Conservation (phyloP, 2,113 vertebrate species). For the Marcusenius ussheri region DNA sequence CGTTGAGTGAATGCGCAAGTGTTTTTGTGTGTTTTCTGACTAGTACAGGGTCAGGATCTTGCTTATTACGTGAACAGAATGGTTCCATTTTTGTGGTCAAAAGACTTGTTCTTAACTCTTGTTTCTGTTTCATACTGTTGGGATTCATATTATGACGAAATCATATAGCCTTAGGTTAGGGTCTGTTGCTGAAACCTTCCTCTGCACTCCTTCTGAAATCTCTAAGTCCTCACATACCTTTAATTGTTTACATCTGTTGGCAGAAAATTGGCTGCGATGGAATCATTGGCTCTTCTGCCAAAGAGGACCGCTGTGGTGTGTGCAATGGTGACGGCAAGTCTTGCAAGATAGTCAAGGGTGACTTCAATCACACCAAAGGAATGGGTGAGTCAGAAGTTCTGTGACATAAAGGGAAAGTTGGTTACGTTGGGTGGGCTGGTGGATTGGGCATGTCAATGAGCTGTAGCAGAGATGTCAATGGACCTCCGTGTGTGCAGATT, state of each 20-base stretch:
- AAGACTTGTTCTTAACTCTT: not conserved
- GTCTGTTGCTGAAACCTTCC: not conserved
- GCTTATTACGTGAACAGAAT: not conserved
- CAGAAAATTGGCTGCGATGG: conserved; percentile 94
- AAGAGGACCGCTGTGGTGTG: conserved; percentile 87
- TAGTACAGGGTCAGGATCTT: not conserved
- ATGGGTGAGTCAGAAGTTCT: conserved; percentile 69
- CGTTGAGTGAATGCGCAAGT: not conserved
- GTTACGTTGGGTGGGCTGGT: not conserved
- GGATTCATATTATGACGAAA: not conserved
- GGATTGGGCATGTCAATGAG: not conserved
- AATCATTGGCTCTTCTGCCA: conserved; percentile 83
- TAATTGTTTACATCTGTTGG: conserved; percentile 5
- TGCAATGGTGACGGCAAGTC: conserved; percentile 87
- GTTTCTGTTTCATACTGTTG: not conserved
- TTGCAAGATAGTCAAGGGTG: conserved; percentile 87
- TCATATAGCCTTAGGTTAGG: not conserved
- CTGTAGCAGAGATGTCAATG: not conserved
- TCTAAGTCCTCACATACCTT: not conserved
- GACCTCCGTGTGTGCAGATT: not conserved
- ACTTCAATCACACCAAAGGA: conserved; percentile 90
- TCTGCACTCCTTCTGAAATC: not conserved
- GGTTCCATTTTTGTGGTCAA: not conserved
- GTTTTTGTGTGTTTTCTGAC: not conserved
- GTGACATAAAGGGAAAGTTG: not conserved